Percentiles rank a stretch among this genome's conserved stretches.
Evolutionary conservation across 1,140 invertebrate genomes (phyloP).

Genomic region (Lutraria rhynchaena): DNA sequence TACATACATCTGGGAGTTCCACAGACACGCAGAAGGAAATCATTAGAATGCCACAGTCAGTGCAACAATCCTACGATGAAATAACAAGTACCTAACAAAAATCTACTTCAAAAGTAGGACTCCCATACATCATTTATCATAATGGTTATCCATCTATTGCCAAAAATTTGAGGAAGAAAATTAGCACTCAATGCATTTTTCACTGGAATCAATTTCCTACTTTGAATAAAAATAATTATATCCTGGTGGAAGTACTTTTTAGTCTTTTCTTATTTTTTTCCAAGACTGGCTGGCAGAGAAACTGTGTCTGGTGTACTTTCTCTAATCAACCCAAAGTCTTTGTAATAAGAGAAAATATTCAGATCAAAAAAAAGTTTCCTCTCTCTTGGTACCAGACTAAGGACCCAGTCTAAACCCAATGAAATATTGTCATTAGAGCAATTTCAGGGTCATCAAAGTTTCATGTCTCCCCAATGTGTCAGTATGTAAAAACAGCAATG

Average conservation of each 20-base stretch:
- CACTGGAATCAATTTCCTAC: constrained; percentile 11
- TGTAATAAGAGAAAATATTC: neutral
- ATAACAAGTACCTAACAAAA: neutral
- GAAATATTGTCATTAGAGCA: too few relatives aligned
- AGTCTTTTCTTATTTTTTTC: neutral
- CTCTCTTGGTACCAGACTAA: too few relatives aligned
- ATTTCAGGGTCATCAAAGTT: too few relatives aligned
- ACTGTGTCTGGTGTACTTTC: neutral
- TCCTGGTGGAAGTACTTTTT: neutral
- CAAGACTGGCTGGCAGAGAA: neutral
- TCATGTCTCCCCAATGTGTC: too few relatives aligned
- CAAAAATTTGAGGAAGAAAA: constrained; percentile 20
- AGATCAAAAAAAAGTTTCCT: constrained; percentile 9
- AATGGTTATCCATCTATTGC: neutral
- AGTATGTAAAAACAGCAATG: too few relatives aligned
- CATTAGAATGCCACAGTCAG: too few relatives aligned
- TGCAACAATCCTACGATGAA: too few relatives aligned
- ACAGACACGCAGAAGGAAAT: too few relatives aligned
- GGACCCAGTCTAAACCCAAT: too few relatives aligned
- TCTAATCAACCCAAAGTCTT: constrained; percentile 7
- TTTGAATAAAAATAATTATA: constrained; percentile 27
- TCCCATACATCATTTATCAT: neutral
- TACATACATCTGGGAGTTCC: too few relatives aligned
- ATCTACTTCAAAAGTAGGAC: constrained; percentile 1
- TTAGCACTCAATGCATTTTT: neutral